Conservation (phyloP, 2,113 vertebrate genomes). For the Pseudorasbora parva region DNA sequence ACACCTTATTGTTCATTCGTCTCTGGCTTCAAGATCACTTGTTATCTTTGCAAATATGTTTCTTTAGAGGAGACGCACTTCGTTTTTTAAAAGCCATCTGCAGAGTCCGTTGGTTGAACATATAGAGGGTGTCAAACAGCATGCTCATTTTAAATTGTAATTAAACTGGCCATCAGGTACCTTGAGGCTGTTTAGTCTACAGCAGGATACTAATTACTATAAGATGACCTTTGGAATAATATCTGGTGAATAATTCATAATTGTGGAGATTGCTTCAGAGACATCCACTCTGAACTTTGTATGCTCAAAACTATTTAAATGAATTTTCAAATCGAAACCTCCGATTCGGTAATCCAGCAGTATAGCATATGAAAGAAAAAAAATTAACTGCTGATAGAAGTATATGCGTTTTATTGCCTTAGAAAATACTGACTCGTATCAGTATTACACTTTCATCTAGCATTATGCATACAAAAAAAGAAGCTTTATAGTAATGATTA, state of each 20-base stretch:
- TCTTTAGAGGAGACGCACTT: slow-evolving; percentile 62
- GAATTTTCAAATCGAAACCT: slow-evolving; percentile 41
- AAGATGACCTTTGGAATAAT: slow-evolving; percentile 86
- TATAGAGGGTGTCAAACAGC: slow-evolving; percentile 81
- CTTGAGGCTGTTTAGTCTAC: slow-evolving; percentile 85
- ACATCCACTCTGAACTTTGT: slow-evolving; percentile 68
- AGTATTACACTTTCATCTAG: not conserved
- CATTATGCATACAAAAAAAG: not conserved
- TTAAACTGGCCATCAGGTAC: slow-evolving; percentile 84
- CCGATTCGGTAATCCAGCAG: slow-evolving; percentile 1
- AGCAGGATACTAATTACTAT: slow-evolving; percentile 84
- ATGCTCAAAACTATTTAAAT: slow-evolving; percentile 64
- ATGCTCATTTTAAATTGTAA: slow-evolving; percentile 84
- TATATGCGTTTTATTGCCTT: not conserved
- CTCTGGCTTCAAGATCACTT: slow-evolving; percentile 38
- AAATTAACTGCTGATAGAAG: too few species aligned
- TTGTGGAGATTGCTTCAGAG: slow-evolving; percentile 77
- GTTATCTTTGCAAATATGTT: slow-evolving; percentile 57
- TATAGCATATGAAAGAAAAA: too few species aligned
- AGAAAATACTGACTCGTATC: not conserved
- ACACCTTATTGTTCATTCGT: slow-evolving; percentile 46
- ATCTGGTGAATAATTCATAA: slow-evolving; percentile 85
- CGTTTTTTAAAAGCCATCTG: slow-evolving; percentile 77
- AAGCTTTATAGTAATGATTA: not conserved
- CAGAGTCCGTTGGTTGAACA: slow-evolving; percentile 73